Conservation (phyloP, 2,888 invertebrate species). For the Drosophila subsilvestris region DNA sequence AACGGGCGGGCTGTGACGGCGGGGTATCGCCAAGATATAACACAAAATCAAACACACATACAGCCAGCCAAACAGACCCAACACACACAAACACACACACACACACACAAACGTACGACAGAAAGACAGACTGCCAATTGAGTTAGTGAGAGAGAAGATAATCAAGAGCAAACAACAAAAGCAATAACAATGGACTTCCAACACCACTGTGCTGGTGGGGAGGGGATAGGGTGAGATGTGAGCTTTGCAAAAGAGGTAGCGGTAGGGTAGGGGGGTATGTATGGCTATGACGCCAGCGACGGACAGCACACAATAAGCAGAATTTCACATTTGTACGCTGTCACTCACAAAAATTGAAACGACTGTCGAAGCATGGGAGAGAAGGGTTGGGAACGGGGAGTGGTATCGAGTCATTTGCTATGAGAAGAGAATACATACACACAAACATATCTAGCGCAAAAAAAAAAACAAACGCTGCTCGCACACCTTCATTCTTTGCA, state of each 20-base stretch:
- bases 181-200: slow-evolving; percentile 5
- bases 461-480: slow-evolving; percentile 20
- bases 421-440: slow-evolving; percentile 47
- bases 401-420: slow-evolving; percentile 48
- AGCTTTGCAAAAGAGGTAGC: slow-evolving; percentile 2
- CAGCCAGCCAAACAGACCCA: slow-evolving; percentile 19
- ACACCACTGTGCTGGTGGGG: slow-evolving; percentile 11
- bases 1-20: neutral
- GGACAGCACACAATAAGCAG: slow-evolving; percentile 66
- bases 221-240: slow-evolving; percentile 4
- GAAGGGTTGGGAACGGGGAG: slow-evolving; percentile 7
- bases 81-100: slow-evolving; percentile 11
- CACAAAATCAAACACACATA: slow-evolving; percentile 28
- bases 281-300: slow-evolving; percentile 61
- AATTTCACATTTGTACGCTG: slow-evolving; percentile 75
- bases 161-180: slow-evolving; percentile 67
- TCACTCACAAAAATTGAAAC: slow-evolving; percentile 72
- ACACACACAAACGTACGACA: slow-evolving; percentile 35
- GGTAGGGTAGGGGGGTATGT: neutral
- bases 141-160: slow-evolving; percentile 67
- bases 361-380: slow-evolving; percentile 3
- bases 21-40: slow-evolving; percentile 61
- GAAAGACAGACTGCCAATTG: slow-evolving; percentile 69
- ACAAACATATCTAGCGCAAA: slow-evolving; percentile 56
- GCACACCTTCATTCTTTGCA: slow-evolving; percentile 24